phyloP scores from a whole-genome alignment of 2,888 invertebrate genomes.

The Frankliniella fusca region DNA sequence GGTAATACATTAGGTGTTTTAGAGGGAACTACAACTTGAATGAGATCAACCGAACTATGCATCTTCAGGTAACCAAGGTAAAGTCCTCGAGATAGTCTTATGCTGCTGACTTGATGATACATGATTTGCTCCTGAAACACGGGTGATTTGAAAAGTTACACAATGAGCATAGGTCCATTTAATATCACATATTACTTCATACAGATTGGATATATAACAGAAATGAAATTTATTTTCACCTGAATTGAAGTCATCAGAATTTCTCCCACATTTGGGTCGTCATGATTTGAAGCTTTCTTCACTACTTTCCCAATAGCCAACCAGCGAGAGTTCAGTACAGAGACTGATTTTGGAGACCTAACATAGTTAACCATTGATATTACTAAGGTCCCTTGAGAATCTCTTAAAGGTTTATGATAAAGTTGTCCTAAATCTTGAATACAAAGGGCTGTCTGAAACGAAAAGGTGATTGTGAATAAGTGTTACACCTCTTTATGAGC shows the following conservation, averaged over 20 bases:
- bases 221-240: slow-evolving; percentile 45
- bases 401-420: slow-evolving; percentile 84
- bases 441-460: slow-evolving; percentile 72
- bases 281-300: slow-evolving; percentile 70
- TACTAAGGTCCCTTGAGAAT: slow-evolving; percentile 85
- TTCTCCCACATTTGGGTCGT: slow-evolving; percentile 73
- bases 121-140: slow-evolving; percentile 54
- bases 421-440: slow-evolving; percentile 92
- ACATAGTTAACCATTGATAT: slow-evolving; percentile 80
- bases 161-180: not conserved
- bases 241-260: slow-evolving; percentile 81
- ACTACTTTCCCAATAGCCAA: slow-evolving; percentile 78
- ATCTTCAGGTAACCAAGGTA: slow-evolving; percentile 95
- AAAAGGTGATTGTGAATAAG: slow-evolving; percentile 31
- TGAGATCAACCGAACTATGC: slow-evolving; percentile 91
- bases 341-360: slow-evolving; percentile 77
- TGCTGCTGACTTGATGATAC: slow-evolving; percentile 75
- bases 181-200: slow-evolving; percentile 29
- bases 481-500: not conserved
- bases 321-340: slow-evolving; percentile 90
- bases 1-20: slow-evolving; percentile 93
- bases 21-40: slow-evolving; percentile 87
- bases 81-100: slow-evolving; percentile 78
- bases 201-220: not conserved
- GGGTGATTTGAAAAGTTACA: not conserved